Percentiles rank a stretch among this genome's conserved stretches.
Conservation (phyloP, 2,888 invertebrate genomes). For the Lumbricus terrestris region DNA sequence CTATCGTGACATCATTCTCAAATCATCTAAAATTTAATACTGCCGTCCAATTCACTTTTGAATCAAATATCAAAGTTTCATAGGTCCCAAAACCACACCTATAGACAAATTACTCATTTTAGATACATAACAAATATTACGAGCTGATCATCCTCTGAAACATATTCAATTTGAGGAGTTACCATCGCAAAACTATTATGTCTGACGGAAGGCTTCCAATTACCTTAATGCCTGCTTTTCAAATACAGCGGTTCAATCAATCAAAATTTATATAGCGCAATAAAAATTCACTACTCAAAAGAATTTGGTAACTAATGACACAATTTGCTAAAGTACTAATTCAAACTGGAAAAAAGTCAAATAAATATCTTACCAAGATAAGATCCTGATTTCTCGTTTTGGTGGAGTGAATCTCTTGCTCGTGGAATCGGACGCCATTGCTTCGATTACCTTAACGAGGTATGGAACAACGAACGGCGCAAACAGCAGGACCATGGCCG, state of each 20-base stretch:
- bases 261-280: neutral
- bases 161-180: neutral
- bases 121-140: too few species aligned
- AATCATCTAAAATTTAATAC: too few species aligned
- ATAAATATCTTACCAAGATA: neutral
- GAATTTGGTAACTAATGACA: too few species aligned
- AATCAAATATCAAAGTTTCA: too few species aligned
- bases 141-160: neutral
- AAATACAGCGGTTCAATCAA: neutral
- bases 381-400: conserved; percentile 12
- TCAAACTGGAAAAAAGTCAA: neutral
- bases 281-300: too few species aligned
- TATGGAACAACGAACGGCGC: neutral
- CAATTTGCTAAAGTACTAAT: neutral
- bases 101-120: neutral
- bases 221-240: too few species aligned
- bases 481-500: conserved; percentile 4
- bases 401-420: neutral
- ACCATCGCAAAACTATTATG: too few species aligned
- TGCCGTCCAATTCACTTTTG: too few species aligned
- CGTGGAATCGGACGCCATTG: neutral
- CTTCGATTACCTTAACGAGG: neutral
- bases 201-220: too few species aligned
- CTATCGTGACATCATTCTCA: too few species aligned
- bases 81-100: too few species aligned